Base-by-base conservation (phyloP, 2,888 invertebrate genomes). In the Altica lythri region DNA sequence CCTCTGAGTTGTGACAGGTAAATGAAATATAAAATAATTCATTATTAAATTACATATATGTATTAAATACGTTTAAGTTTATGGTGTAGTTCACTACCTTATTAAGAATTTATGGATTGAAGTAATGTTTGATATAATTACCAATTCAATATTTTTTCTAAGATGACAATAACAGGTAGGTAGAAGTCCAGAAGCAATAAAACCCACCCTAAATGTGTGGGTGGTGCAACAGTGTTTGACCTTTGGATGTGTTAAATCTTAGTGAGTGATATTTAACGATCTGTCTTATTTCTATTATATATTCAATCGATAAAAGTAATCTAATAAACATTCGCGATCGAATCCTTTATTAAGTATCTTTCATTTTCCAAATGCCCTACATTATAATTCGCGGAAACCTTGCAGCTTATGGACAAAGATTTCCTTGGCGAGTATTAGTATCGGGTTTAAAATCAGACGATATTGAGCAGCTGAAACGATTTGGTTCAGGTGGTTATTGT, bases 361-460 rank as follows among this genome's bases (percentile, higher is more conserved):
- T 4, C 12, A n/a, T n/a, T 10, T 22, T 40, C 45, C 53, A 55
- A 78, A 92, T 92, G 92, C 92, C 91, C 81, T 92, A 92, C 86
- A 89, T 92, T 83, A 82, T 92, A 81, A 89, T 92, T 72, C 86
- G 91, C 77, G 91, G 91, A 79, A 91, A 91, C 81, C 83, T 91
- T 74, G 89, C 90, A 77, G 89, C 91, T 43, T 90, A 90, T 78
- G 88, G 89, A 79, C 88, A 90, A 79, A 86, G 86, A 79, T 88
- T 89, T 80, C 90, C 90, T 76, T 91, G 90, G 90, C 84, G 90
- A 77, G 91, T 91, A 68, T 83, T 90, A 74, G 91, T 92, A 68
- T 90, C 90, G 70, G 92, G 92, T 75, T 80, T 92, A 70, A 90
- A 90, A 86, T 86, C 88, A 70, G 83, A 84, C 68, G 91, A 92